phyloP scores from a whole-genome alignment of 1,140 invertebrate genomes.

The Xylocopa sonorina region DNA sequence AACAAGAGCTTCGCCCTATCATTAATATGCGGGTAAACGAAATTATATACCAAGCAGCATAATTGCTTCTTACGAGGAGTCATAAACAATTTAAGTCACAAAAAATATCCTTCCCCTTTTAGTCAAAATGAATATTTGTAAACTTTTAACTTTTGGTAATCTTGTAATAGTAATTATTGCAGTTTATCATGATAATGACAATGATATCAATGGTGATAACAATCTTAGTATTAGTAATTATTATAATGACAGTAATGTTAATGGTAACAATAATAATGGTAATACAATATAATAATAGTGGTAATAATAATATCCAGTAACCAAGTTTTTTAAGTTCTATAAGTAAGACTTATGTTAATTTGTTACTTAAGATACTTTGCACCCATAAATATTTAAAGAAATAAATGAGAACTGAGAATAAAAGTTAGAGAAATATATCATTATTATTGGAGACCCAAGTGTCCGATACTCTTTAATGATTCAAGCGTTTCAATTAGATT shows the following conservation, averaged over 20 bases:
- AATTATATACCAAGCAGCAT: slow-evolving; percentile 55
- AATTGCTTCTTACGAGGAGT: background rate
- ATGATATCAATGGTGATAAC: background rate
- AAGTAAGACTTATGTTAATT: slow-evolving; percentile 11
- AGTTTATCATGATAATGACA: background rate
- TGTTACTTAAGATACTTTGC: slow-evolving; percentile 17
- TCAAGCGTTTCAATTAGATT: background rate
- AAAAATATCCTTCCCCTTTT: background rate
- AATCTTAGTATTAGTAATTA: background rate
- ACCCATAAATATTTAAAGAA: slow-evolving; percentile 3
- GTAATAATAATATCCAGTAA: background rate
- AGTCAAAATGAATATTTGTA: background rate
- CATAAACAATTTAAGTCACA: background rate
- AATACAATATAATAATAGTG: too few species aligned
- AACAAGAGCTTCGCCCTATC: slow-evolving; percentile 84
- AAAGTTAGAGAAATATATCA: background rate
- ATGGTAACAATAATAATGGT: background rate
- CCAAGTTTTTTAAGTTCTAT: background rate
- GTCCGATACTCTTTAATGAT: background rate
- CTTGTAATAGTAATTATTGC: background rate
- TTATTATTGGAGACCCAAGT: background rate
- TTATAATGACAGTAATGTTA: background rate
- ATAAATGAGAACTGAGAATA: background rate
- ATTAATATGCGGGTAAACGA: slow-evolving; percentile 74
- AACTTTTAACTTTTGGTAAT: background rate